Evolutionary conservation across 2,797 vertebrate genomes (phyloP), one percentile per base, ranked within the genome.

Genomic region (Aythya fuligula): DNA sequence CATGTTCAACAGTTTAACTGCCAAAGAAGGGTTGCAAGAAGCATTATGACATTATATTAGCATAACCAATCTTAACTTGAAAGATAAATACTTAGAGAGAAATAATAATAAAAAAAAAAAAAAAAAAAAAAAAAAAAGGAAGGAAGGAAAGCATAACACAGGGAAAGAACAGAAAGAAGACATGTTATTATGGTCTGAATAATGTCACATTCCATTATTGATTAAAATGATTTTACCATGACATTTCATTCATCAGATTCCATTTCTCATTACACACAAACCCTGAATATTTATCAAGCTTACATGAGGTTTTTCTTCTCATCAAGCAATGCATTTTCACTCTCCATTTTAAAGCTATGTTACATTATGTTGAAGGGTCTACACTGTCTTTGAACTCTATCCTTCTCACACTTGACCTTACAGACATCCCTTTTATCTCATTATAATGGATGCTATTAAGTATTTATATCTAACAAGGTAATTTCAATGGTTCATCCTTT

Each of bases 181-280:
- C n/a, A 8, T 64, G 97, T 95, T 94, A 78, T 49, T 61, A 51
- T 61, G 20, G 38, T 94, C 24, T 93, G 51, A 96, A 94, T 94
- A 94, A 96, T 81, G 34, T 34, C 96, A 94, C 62, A 94, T 96
- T 97, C 90, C 83, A 92, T 93, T 97, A 96, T 93, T 97, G 91
- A 97, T 97, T 97, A 94, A 96, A 96, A 94, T 87, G n/a, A 80
- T 97, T 96, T 94, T 78, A 86, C 77, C 54, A 53, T 93, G 94
- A 95, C 91, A 91, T 91, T 97, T 97, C 90, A 95, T 96, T 94
- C 47, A 97, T 96, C 89, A 97, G 92, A 94, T 94, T 96, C 85
- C 62, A 91, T 89, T 97, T 96, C 85, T 95, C 84, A 94, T 96
- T 95, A 96, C 69, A 89, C 36, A 87, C 51, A 95, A 95, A 87